Base-by-base conservation (phyloP, 2,113 vertebrate genomes). In the Nyctibius bracteatus region DNA sequence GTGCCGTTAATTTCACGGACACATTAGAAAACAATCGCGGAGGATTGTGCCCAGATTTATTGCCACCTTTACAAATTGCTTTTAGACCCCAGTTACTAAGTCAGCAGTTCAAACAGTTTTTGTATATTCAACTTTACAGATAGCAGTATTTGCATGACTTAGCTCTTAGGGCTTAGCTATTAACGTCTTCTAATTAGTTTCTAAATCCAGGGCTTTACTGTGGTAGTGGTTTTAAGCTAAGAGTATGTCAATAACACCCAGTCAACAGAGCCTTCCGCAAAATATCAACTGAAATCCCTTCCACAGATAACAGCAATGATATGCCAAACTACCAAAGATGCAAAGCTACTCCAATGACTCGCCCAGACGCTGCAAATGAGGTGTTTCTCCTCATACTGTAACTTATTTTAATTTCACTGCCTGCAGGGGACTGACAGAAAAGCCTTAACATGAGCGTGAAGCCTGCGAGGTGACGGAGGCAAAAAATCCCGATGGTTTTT, bases 131-230 rank as follows among this genome's bases (percentile, higher is more conserved):
- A 77, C 92, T 93, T 83, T n/a, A 66, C n/a, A 96, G 93, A 95
- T 24, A 91, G 86, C 66, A 86, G 93, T 97, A 97, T 97, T 97
- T 97, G 55, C 77, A 97, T 96, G 92, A 90, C 80, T 97, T 96
- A 61, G 86, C 94, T 98, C 91, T 95, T 70, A 59, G 39, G 88
- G 95, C 94, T 97, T 96, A 96, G 97, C 96, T 95, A 95, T 95
- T 97, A 96, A 95, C 91, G 91, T 81, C 94, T 97, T 92, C 79
- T 97, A 98, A 98, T 98, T 98, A 97, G 86, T 88, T 97, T 83
- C 90, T 93, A 97, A 98, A 98, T 97, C 95, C 72, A 78, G 62
- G 92, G 86, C 87, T 98, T 97, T 92, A 89, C 90, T 88, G 52
- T 52, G 90, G 94, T 97, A 97, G 96, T 81, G 83, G 94, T 94